Conservation (phyloP, 2,888 invertebrate species). For the Ophion obscuratus region DNA sequence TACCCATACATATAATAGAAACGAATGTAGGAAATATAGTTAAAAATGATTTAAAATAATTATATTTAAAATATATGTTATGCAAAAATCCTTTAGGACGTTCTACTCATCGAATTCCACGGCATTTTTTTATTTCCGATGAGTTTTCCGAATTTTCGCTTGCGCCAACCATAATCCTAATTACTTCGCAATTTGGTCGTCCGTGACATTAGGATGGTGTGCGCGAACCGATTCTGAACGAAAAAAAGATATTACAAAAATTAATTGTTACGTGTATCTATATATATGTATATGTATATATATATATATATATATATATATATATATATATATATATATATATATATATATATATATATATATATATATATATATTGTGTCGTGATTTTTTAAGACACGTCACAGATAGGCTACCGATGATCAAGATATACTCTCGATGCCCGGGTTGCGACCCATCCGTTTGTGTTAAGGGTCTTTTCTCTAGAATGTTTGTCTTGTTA, state of each 20-base stretch:
- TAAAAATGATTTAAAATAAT: conserved; percentile 17
- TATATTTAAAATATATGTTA: conserved; percentile 1
- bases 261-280: conserved; percentile 16
- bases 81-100: too few species aligned
- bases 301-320: too few species aligned
- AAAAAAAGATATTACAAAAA: conserved; percentile 25
- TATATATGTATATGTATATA: neutral
- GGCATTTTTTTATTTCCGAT: conserved; percentile 4
- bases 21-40: conserved; percentile 3
- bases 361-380: too few species aligned
- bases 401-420: too few species aligned
- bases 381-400: too few species aligned
- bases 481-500: too few species aligned
- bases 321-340: too few species aligned
- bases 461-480: too few species aligned
- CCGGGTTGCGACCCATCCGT: too few species aligned
- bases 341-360: too few species aligned
- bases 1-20: conserved; percentile 16
- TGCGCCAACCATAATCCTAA: conserved; percentile 22
- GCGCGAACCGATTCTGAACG: conserved; percentile 18
- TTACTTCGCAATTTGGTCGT: conserved; percentile 20
- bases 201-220: conserved; percentile 10
- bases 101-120: neutral
- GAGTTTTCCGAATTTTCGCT: conserved; percentile 17
- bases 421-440: too few species aligned